These are phyloP conservation scores for Actinia equina DNA, from an alignment of 64 coral and sea anemone genomes.

Conservation along the genomic window DNA sequence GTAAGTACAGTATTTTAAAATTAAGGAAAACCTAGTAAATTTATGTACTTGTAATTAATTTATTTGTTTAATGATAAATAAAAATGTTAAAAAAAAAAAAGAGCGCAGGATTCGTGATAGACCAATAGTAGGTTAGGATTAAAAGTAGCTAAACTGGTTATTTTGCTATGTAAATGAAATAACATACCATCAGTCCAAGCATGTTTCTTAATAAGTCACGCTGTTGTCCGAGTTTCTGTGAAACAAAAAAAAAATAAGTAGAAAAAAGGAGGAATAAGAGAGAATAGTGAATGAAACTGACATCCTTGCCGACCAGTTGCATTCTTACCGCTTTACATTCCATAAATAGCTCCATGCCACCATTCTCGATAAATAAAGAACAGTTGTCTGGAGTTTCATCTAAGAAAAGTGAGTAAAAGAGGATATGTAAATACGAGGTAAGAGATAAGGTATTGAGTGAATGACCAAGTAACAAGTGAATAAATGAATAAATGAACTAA, in stretches of 20 bases:
- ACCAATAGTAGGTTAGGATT: neutral
- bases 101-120: too few species aligned
- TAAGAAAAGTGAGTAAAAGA: neutral
- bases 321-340: constrained; percentile 53
- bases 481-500: too few species aligned
- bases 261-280: neutral
- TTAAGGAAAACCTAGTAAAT: too few species aligned
- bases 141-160: neutral
- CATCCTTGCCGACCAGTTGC: neutral
- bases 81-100: too few species aligned
- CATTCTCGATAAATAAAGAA: constrained; percentile 55
- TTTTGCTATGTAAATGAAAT: neutral
- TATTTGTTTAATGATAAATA: too few species aligned
- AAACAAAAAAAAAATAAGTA: neutral
- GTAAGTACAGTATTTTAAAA: too few species aligned
- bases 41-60: too few species aligned
- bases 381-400: constrained; percentile 91
- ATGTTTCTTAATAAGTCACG: constrained; percentile 80
- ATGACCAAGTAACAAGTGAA: too few species aligned
- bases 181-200: constrained; percentile 79
- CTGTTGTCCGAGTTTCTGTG: constrained; percentile 33
- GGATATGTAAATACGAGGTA: too few species aligned
- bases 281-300: neutral
- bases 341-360: constrained; percentile 68
- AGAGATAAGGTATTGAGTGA: too few species aligned